Percentiles rank a stretch among this genome's conserved stretches.
These are phyloP conservation scores for Lycaon pictus DNA, from an alignment of 2,113 vertebrate species.

Conservation along the genomic window DNA sequence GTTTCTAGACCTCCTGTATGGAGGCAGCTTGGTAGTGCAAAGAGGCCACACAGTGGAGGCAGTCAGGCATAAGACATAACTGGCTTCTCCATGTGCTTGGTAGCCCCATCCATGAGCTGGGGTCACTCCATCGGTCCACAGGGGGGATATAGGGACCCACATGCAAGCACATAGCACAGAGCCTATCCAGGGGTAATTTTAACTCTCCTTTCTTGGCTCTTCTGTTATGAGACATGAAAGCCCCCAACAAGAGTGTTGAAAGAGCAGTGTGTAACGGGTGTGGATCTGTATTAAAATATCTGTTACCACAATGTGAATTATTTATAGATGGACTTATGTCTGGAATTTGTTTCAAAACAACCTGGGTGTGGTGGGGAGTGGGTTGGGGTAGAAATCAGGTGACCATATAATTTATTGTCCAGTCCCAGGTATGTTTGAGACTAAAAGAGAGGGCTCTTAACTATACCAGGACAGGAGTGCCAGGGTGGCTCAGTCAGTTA, in stretches of 20 bases:
- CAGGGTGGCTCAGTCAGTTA: neutral
- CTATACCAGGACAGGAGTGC: neutral
- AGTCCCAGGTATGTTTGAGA: neutral
- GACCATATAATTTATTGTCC: neutral
- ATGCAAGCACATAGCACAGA: neutral
- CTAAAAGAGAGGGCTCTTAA: neutral
- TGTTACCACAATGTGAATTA: neutral
- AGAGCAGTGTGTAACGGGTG: neutral
- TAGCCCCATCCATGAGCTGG: neutral
- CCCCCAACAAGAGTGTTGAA: neutral
- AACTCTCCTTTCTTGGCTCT: neutral
- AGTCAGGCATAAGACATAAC: neutral
- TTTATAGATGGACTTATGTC: neutral
- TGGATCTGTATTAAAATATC: constrained; percentile 25
- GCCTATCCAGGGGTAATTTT: neutral
- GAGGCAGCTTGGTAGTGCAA: neutral
- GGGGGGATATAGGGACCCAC: neutral
- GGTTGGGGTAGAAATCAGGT: neutral
- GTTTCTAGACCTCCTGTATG: neutral
- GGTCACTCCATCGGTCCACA: neutral
- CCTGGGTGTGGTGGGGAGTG: neutral
- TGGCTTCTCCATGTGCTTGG: neutral
- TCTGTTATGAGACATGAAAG: neutral
- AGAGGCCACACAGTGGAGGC: neutral
- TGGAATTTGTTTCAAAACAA: constrained; percentile 62